These are phyloP conservation scores for Syritta pipiens DNA, from an alignment of 2,888 invertebrate genomes.

Conservation along the genomic window DNA sequence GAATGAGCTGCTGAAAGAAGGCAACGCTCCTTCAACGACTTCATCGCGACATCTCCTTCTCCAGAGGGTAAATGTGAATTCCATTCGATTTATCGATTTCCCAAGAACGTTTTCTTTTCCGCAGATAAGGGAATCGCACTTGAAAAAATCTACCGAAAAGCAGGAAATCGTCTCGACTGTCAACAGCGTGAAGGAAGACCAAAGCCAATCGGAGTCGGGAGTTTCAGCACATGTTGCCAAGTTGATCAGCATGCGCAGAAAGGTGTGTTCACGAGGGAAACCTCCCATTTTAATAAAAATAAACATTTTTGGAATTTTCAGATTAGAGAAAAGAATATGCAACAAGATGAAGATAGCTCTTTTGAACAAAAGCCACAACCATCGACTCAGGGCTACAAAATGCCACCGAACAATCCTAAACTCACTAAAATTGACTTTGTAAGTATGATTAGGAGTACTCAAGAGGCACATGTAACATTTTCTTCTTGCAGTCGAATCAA, in stretches of 20 bases:
- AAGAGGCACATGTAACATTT: no score
- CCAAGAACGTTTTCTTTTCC: not conserved
- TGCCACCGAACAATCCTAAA: constrained; percentile 19
- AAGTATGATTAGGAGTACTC: not conserved
- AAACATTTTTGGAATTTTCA: no score
- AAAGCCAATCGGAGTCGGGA: constrained; percentile 17
- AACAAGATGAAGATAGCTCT: not conserved
- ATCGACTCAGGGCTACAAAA: constrained; percentile 7
- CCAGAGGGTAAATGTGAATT: constrained; percentile 8
- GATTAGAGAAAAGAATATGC: no score
- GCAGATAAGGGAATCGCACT: constrained; percentile 32
- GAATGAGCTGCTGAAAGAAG: not conserved
- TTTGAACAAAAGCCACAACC: no score
- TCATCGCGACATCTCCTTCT: constrained; percentile 21
- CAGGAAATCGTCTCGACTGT: not conserved
- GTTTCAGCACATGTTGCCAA: constrained; percentile 34
- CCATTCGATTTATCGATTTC: not conserved
- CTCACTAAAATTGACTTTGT: constrained; percentile 24
- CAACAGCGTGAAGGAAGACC: not conserved
- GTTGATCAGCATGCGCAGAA: constrained; percentile 40
- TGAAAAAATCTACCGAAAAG: not conserved
- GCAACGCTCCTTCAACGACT: not conserved
- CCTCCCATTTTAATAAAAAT: no score
- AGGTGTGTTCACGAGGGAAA: constrained; percentile 12
- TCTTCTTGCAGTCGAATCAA: no score